phyloP scores from a whole-genome alignment of 2,797 vertebrate species.

The Argya squamiceps region DNA sequence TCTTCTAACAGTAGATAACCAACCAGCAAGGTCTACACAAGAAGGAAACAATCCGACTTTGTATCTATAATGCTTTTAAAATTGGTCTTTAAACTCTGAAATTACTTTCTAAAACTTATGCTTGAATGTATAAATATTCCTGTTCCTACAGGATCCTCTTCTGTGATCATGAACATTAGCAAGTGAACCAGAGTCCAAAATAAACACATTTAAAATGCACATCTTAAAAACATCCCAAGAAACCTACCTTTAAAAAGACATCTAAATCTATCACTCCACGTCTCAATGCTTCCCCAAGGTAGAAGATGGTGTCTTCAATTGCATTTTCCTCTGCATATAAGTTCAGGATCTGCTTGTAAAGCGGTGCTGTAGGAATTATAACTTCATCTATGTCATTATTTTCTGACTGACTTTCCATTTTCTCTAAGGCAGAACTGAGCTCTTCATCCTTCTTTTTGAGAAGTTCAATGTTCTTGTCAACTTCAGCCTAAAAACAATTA shows the following conservation, averaged over 20 bases:
- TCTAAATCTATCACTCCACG: constrained; percentile 96
- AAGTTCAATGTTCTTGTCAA: constrained; percentile 95
- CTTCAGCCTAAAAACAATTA: constrained; percentile 84
- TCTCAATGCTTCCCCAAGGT: constrained; percentile 94
- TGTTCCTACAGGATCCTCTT: not conserved
- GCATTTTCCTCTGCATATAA: constrained; percentile 98
- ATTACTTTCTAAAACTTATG: not conserved
- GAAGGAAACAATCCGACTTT: not conserved
- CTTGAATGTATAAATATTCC: not conserved
- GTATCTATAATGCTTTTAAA: not conserved
- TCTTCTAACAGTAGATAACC: not conserved
- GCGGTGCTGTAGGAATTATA: constrained; percentile 94
- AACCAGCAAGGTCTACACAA: not conserved
- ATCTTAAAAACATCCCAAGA: not conserved
- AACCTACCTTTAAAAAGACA: constrained; percentile 94
- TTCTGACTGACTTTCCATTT: constrained; percentile 98
- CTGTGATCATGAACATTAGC: not conserved
- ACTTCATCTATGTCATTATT: constrained; percentile 98
- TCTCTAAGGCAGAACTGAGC: constrained; percentile 94
- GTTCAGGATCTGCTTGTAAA: constrained; percentile 99
- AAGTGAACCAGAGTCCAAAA: not conserved
- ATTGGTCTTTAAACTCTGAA: not conserved
- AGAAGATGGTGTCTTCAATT: constrained; percentile 99
- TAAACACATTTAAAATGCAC: not conserved
- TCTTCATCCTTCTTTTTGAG: constrained; percentile 97